Evolutionary conservation across 2,113 vertebrate genomes (phyloP).

Genomic region (Salvelinus alpinus): DNA sequence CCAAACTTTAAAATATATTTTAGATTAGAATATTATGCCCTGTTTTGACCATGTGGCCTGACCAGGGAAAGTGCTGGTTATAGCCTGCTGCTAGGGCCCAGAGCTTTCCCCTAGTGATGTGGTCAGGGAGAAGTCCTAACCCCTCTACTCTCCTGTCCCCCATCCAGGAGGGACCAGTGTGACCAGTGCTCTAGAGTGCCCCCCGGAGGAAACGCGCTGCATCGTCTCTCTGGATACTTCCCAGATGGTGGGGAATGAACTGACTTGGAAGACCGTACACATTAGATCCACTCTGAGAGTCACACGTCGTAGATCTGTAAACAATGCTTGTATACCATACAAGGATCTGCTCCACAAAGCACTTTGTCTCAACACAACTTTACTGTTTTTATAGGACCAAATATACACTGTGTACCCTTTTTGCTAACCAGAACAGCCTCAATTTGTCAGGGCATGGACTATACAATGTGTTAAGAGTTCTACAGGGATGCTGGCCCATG

Average conservation of each 20-base stretch:
- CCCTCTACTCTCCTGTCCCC: not conserved
- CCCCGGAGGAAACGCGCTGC: conserved; percentile 88
- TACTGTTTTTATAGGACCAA: not conserved
- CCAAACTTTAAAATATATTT: no score
- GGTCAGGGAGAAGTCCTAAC: not conserved
- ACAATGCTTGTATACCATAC: not conserved
- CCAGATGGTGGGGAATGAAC: conserved; percentile 85
- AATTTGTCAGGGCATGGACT: no score
- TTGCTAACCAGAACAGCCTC: no score
- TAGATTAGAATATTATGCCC: not conserved
- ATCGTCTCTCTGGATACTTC: conserved; percentile 96
- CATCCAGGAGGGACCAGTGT: conserved; percentile 93
- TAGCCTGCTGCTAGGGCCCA: no score
- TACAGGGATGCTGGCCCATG: no score
- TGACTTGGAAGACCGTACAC: no score
- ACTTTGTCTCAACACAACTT: not conserved
- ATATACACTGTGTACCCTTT: no score
- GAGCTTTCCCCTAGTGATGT: no score
- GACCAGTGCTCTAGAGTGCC: conserved; percentile 92
- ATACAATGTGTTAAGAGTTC: no score
- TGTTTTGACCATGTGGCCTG: not conserved
- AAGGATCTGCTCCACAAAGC: not conserved
- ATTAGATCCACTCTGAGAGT: conserved; percentile 38
- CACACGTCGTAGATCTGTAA: no score
- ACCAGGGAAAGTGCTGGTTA: no score